Conservation (phyloP, 1,140 invertebrate genomes). For the Pomacea maculata region DNA sequence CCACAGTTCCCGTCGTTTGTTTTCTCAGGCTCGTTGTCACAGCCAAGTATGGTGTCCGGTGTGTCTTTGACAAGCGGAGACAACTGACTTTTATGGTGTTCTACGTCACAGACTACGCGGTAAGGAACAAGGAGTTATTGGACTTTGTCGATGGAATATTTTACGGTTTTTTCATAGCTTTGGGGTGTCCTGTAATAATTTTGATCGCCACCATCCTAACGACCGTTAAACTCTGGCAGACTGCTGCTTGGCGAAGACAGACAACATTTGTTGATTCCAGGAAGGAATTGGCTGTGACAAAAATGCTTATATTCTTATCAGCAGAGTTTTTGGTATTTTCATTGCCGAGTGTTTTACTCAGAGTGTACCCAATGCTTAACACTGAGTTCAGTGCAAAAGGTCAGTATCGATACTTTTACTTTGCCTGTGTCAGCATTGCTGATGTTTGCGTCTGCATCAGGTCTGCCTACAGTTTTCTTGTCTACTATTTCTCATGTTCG, state of each 20-base stretch:
- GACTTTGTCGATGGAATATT: neutral
- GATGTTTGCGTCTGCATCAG: neutral
- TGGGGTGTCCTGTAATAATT: constrained; percentile 5
- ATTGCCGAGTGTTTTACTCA: neutral
- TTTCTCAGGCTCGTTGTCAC: neutral
- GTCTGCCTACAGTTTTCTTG: neutral
- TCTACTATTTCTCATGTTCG: neutral
- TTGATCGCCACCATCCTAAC: constrained; percentile 3
- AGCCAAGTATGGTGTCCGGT: neutral
- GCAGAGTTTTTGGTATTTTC: neutral
- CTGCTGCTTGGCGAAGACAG: neutral
- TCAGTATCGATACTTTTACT: neutral
- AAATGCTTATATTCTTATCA: constrained; percentile 4
- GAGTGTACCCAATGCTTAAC: neutral
- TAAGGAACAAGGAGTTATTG: neutral
- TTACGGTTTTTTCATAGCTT: constrained; percentile 1
- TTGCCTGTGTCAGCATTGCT: too few species aligned
- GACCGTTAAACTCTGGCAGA: constrained; percentile 1
- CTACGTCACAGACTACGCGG: neutral
- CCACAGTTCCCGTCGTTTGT: neutral
- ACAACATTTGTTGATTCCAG: neutral
- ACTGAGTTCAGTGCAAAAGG: neutral
- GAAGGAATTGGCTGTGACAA: neutral
- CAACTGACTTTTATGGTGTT: neutral
- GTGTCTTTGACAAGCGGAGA: neutral